Percentiles rank a stretch among this genome's conserved stretches.
Evolutionary conservation across 2,113 vertebrate species (phyloP).

Genomic region (Arizona elegans): DNA sequence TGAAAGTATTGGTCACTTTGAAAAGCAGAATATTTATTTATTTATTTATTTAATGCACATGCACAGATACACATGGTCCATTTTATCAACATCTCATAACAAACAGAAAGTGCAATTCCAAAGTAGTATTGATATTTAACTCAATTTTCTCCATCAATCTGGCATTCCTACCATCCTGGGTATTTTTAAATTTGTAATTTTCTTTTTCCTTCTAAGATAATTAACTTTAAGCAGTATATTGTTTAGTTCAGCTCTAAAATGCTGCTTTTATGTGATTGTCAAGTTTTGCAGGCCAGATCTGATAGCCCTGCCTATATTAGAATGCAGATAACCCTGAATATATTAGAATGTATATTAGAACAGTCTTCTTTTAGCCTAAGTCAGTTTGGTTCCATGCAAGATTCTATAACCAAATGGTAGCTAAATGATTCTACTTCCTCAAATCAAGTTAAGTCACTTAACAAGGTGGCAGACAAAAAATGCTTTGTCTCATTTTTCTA

Average conservation of each 20-base stretch:
- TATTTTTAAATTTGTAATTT: background rate
- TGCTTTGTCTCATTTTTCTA: conserved; percentile 41
- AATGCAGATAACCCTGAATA: no score
- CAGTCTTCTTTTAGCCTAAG: background rate
- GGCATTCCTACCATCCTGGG: background rate
- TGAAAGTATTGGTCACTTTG: background rate
- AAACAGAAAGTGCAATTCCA: background rate
- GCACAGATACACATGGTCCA: background rate
- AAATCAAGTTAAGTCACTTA: background rate
- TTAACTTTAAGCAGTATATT: background rate
- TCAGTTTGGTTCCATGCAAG: background rate
- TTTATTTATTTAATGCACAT: background rate
- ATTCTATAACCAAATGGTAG: background rate
- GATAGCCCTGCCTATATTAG: background rate
- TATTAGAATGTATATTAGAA: no score
- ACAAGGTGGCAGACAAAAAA: conserved; percentile 20
- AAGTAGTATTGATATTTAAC: background rate
- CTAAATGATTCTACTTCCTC: background rate
- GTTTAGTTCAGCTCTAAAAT: background rate
- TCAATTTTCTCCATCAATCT: background rate
- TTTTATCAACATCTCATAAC: background rate
- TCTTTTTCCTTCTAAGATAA: background rate
- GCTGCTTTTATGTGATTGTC: background rate
- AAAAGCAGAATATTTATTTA: background rate
- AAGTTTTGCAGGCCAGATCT: background rate